Evolutionary conservation across 2,797 vertebrate species (phyloP).

Genomic region (Florisuga fusca): DNA sequence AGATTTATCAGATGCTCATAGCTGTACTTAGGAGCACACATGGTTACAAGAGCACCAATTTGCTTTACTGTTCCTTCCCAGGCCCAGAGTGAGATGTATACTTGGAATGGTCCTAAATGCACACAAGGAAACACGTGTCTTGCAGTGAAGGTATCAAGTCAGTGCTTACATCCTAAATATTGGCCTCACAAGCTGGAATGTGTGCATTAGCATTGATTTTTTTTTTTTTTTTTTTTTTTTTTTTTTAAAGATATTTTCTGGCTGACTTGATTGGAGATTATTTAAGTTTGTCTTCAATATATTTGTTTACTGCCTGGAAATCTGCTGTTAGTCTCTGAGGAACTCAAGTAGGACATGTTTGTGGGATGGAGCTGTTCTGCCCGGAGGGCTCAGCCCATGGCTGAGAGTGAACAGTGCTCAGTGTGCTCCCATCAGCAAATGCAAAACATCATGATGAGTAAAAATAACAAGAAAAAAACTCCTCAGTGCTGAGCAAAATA

Average conservation of each 20-base stretch:
- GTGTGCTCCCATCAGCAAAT: not conserved
- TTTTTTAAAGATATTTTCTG: not conserved
- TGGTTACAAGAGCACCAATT: constrained; percentile 62
- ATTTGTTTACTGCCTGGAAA: not conserved
- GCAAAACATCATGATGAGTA: not conserved
- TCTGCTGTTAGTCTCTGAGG: not conserved
- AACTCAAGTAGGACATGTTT: not conserved
- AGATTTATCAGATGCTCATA: constrained; percentile 73
- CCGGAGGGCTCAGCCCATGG: not conserved
- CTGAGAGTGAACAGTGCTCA: constrained; percentile 15
- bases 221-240: not conserved
- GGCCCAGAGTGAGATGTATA: constrained; percentile 7
- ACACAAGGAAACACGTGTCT: not conserved
- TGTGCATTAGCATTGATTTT: not conserved
- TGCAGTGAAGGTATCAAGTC: not conserved
- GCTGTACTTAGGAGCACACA: constrained; percentile 58
- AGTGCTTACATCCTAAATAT: not conserved
- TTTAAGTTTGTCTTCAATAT: not conserved
- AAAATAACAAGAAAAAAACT: not conserved
- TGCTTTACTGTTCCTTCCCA: constrained; percentile 63
- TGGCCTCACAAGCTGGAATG: not conserved
- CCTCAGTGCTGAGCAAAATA: not conserved
- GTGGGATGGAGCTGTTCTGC: not conserved
- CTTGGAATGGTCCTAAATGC: constrained; percentile 3
- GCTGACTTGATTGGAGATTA: not conserved